These are phyloP conservation scores for Papilio helenus DNA, from an alignment of 1,140 invertebrate species.

Conservation along the genomic window DNA sequence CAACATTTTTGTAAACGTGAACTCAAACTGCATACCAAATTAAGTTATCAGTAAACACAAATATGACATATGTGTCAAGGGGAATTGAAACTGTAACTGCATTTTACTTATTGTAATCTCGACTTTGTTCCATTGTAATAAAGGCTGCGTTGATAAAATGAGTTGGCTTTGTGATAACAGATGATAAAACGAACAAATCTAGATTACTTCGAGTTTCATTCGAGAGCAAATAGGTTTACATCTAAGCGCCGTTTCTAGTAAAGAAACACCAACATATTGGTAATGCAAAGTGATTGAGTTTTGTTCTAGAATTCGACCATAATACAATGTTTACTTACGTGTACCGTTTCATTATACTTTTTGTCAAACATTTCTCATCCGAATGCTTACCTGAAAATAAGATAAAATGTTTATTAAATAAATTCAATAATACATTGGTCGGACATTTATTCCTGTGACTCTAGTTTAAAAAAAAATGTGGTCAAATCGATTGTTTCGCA, in stretches of 20 bases:
- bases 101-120: background rate
- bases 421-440: background rate
- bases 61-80: constrained; percentile 35
- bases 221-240: constrained; percentile 42
- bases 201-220: constrained; percentile 37
- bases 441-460: too few relatives aligned
- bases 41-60: constrained; percentile 57
- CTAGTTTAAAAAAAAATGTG: too few relatives aligned
- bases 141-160: background rate
- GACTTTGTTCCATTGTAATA: background rate
- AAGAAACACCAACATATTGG: background rate
- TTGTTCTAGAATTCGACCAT: too few relatives aligned
- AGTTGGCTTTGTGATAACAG: constrained; percentile 39
- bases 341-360: background rate
- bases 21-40: constrained; percentile 51
- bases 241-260: background rate
- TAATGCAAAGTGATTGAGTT: too few relatives aligned
- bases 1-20: constrained; percentile 35
- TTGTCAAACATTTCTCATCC: background rate
- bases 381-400: constrained; percentile 12
- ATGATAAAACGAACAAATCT: constrained; percentile 41
- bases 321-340: background rate
- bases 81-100: background rate
- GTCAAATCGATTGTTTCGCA: background rate
- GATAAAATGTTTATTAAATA: background rate